These are phyloP conservation scores for Malurus melanocephalus DNA, from an alignment of 2,113 vertebrate genomes.

Conservation along the genomic window DNA sequence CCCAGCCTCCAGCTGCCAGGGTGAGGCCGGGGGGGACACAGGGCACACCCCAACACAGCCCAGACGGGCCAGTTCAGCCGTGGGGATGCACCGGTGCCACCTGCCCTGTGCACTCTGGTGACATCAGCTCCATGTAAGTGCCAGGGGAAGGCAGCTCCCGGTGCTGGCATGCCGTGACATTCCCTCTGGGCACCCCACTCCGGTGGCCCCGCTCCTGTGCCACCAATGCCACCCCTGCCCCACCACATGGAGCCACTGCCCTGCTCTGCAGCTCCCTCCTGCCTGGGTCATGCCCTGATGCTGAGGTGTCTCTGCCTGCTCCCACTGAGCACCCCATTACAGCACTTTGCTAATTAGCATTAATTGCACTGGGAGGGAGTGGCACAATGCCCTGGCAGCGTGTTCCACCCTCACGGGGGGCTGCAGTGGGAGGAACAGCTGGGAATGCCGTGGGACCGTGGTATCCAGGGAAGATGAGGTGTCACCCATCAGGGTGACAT, in stretches of 20 bases:
- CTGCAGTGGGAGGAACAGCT: background rate
- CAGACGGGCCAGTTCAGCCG: rapidly evolving
- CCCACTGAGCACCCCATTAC: rapidly evolving
- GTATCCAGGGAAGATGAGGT: background rate
- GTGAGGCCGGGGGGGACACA: background rate
- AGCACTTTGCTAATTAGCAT: background rate
- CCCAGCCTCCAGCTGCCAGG: background rate
- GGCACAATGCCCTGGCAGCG: rapidly evolving
- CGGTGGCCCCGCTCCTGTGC: rapidly evolving
- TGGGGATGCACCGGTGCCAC: rapidly evolving
- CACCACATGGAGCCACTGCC: background rate
- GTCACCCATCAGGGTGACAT: background rate
- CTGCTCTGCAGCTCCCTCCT: background rate
- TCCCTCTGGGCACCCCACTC: background rate
- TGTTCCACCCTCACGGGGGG: rapidly evolving
- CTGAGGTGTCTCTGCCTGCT: background rate
- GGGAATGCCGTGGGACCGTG: rapidly evolving
- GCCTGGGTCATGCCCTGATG: background rate
- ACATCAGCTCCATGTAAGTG: rapidly evolving
- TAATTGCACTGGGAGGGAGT: background rate
- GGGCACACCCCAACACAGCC: background rate
- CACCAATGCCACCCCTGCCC: background rate
- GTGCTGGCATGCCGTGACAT: rapidly evolving
- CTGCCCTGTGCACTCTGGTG: rapidly evolving
- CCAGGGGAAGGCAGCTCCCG: background rate